Evolutionary conservation across 2,797 vertebrate genomes (phyloP).

Genomic region (Halcyon chelicuti): DNA sequence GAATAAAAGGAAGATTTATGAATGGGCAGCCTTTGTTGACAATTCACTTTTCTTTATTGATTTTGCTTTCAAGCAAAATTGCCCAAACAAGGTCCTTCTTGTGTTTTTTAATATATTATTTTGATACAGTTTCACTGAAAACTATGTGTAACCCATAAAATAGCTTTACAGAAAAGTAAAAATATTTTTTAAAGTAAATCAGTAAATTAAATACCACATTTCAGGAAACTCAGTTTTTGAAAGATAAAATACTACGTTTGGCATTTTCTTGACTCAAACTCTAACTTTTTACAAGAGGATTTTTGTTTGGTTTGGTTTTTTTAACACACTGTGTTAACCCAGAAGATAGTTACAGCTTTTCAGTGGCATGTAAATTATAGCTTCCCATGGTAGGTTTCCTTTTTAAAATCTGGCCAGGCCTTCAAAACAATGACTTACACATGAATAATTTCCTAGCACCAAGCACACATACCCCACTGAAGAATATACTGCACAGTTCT

Average conservation of each 20-base stretch:
- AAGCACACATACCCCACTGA: background rate
- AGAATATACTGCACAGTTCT: background rate
- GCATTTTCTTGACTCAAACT: background rate
- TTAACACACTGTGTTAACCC: background rate
- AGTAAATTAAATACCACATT: background rate
- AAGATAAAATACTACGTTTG: background rate
- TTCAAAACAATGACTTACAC: background rate
- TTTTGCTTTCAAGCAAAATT: conserved; percentile 29
- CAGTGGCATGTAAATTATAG: background rate
- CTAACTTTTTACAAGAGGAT: background rate
- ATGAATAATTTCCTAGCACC: background rate
- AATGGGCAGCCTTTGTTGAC: background rate
- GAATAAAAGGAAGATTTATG: conserved; percentile 23
- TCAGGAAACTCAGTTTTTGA: background rate
- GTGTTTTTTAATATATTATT: background rate
- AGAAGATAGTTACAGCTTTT: background rate
- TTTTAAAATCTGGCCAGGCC: background rate
- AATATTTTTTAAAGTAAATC: background rate
- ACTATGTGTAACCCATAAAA: background rate
- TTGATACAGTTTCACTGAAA: background rate
- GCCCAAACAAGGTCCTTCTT: background rate
- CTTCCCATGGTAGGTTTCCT: background rate
- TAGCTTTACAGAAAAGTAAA: background rate
- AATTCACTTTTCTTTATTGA: conserved; percentile 41
- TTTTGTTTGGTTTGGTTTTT: background rate